These are phyloP conservation scores for Meiosimyza platycephala DNA, from an alignment of 2,888 invertebrate species.

Conservation along the genomic window DNA sequence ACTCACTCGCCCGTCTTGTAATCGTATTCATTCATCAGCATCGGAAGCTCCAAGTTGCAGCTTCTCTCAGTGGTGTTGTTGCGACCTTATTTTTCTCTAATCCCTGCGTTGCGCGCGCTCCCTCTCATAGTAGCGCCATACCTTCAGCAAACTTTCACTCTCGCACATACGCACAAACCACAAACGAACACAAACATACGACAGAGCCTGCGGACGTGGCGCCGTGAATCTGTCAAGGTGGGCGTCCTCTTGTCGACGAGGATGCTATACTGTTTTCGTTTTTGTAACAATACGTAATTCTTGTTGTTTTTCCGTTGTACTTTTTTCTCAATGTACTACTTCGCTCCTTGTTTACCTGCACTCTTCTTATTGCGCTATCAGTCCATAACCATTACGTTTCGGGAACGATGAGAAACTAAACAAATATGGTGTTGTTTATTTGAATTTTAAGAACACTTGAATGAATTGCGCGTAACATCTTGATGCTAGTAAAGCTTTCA, in stretches of 20 bases:
- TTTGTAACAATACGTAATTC: neutral
- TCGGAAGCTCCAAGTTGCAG: conserved; percentile 22
- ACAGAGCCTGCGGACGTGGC: no score
- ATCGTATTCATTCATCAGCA: conserved; percentile 18
- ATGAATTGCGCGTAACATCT: neutral
- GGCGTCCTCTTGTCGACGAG: neutral
- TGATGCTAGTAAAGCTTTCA: neutral
- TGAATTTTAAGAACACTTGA: conserved; percentile 4
- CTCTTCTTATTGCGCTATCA: neutral
- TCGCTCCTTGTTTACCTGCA: neutral
- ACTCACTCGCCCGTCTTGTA: conserved; percentile 8
- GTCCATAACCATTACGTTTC: no score
- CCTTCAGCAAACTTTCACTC: conserved; percentile 1
- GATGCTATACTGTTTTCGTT: neutral
- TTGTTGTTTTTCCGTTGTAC: neutral
- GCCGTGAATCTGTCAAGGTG: neutral
- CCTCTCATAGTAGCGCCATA: no score
- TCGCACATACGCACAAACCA: neutral
- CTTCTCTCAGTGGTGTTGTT: neutral
- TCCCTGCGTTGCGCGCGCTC: neutral
- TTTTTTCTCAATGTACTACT: neutral
- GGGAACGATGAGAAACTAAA: no score
- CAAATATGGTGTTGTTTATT: no score
- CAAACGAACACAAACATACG: neutral
- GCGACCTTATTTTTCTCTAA: conserved; percentile 14